Percentiles rank a stretch among this genome's conserved stretches.
Evolutionary conservation across 1,140 invertebrate species (phyloP).

Genomic region (Aphelinus certus): DNA sequence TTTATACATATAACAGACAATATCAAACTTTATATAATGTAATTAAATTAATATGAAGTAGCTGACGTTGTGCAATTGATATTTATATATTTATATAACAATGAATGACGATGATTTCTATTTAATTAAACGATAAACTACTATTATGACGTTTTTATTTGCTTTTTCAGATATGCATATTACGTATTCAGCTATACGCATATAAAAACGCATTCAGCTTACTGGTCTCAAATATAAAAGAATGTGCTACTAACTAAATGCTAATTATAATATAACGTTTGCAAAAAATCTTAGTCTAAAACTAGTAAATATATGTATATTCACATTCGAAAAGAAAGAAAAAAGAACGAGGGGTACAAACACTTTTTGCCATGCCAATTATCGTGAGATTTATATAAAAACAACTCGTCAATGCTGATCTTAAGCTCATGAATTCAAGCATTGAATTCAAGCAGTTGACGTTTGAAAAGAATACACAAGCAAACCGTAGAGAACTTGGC

Average conservation of each 20-base stretch:
- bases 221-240: conserved; percentile 44
- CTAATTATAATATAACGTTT: conserved; percentile 28
- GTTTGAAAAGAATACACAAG: neutral
- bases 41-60: conserved; percentile 30
- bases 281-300: conserved; percentile 29
- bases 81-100: conserved; percentile 10
- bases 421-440: too few relatives aligned
- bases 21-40: conserved; percentile 32
- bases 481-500: conserved; percentile 8
- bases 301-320: conserved; percentile 20
- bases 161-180: conserved; percentile 26
- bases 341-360: conserved; percentile 13
- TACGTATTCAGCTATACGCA: conserved; percentile 16
- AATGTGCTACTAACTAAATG: conserved; percentile 43
- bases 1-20: conserved; percentile 28
- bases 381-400: neutral
- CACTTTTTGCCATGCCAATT: neutral
- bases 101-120: too few relatives aligned
- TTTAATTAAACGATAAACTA: neutral
- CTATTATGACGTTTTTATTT: conserved; percentile 25
- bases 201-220: conserved; percentile 17
- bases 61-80: conserved; percentile 20
- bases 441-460: too few relatives aligned
- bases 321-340: conserved; percentile 30
- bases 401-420: too few relatives aligned